A percentile compares a stretch with the other conserved stretches of the same genome.
Conservation (phyloP, 2,888 invertebrate species). For the Drosophila dives region DNA sequence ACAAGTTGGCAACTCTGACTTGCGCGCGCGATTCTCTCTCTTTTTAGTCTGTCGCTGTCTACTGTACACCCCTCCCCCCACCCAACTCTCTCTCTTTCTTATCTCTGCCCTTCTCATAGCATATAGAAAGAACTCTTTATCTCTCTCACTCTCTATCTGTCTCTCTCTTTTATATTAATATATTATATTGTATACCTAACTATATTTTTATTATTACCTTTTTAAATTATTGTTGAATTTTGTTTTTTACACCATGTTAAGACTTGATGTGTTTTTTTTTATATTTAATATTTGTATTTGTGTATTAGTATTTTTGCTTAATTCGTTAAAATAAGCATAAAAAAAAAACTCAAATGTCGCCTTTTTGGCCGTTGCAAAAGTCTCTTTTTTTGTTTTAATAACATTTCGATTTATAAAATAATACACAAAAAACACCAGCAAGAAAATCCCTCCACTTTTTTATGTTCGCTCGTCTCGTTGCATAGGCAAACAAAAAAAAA, state of each 20-base stretch:
- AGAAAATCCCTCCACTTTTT: constrained; percentile 57
- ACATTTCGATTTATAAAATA: constrained; percentile 21
- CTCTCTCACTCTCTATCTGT: constrained; percentile 34
- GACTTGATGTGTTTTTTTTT: constrained; percentile 53
- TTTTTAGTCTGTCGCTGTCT: constrained; percentile 12
- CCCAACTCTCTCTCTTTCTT: constrained; percentile 23
- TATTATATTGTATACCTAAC: constrained; percentile 30
- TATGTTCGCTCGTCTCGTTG: constrained; percentile 49
- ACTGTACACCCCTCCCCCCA: neutral
- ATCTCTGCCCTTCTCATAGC: constrained; percentile 24
- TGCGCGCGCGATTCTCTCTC: constrained; percentile 39
- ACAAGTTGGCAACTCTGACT: constrained; percentile 41
- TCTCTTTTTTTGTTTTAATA: constrained; percentile 19
- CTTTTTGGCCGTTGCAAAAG: constrained; percentile 33
- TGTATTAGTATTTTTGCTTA: constrained; percentile 44
- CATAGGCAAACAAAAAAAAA: constrained; percentile 30
- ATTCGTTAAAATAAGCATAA: constrained; percentile 35
- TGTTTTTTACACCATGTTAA: constrained; percentile 69
- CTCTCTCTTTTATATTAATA: constrained; percentile 13
- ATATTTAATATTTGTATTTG: constrained; percentile 54
- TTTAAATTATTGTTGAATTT: constrained; percentile 82
- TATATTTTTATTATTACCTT: constrained; percentile 68
- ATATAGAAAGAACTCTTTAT: constrained; percentile 33
- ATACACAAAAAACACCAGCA: constrained; percentile 41
- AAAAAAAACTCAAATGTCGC: constrained; percentile 44